Evolutionary conservation across 2,113 vertebrate species (phyloP).

Genomic region (Odocoileus hemionus): DNA sequence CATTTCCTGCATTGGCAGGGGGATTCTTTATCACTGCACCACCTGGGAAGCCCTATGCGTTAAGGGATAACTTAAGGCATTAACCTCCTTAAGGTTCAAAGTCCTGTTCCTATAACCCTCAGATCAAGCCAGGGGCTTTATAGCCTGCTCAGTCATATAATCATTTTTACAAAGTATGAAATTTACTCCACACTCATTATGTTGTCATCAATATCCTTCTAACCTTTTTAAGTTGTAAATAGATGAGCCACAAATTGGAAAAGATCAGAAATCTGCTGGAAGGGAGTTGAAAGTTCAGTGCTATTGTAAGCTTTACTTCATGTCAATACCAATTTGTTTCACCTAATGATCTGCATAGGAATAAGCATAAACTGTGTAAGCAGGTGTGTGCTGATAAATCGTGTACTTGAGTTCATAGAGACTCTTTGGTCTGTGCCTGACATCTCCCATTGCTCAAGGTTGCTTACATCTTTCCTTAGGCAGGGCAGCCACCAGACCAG

Average conservation of each 20-base stretch:
- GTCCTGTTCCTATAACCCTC: background rate
- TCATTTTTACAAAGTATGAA: background rate
- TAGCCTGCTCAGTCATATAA: background rate
- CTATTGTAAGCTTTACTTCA: background rate
- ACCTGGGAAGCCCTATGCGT: background rate
- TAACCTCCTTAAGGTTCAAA: background rate
- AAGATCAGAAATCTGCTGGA: background rate
- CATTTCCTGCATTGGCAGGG: background rate
- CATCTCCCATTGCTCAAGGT: background rate
- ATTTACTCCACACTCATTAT: background rate
- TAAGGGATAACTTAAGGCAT: background rate
- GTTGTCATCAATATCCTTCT: background rate
- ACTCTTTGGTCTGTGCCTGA: too few relatives aligned
- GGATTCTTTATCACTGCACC: background rate
- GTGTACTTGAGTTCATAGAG: background rate
- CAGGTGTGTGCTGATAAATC: background rate
- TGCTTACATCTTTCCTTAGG: background rate
- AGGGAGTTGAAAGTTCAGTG: background rate
- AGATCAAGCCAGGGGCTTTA: background rate
- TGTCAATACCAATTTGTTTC: constrained; percentile 33
- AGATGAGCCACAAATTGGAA: constrained; percentile 22
- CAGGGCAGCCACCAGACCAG: background rate
- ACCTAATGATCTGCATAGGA: background rate
- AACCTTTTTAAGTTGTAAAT: background rate
- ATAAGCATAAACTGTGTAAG: background rate